A percentile compares a stretch with the other conserved stretches of the same genome.
phyloP scores from a whole-genome alignment of 2,113 vertebrate species.

The Xerus inauris region DNA sequence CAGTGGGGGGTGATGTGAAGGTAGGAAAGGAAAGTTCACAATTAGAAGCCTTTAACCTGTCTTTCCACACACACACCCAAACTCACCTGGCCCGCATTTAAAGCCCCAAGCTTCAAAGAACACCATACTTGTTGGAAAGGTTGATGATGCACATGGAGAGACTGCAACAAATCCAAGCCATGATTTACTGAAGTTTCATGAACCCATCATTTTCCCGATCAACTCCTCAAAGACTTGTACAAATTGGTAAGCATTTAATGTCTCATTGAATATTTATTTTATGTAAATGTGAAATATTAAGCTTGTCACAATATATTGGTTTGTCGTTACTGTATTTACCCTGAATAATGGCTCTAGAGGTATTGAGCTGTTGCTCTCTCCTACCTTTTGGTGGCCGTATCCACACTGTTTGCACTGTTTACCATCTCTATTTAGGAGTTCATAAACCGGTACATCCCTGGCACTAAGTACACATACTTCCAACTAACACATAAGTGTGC shows the following conservation, averaged over 20 bases:
- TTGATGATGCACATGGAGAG: background rate
- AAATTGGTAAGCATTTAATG: background rate
- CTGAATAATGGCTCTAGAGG: background rate
- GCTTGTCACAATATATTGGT: background rate
- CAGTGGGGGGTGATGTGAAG: background rate
- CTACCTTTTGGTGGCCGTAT: background rate
- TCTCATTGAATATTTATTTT: slow-evolving; percentile 8
- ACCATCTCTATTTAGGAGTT: background rate
- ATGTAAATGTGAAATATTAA: background rate
- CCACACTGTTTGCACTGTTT: background rate
- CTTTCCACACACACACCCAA: background rate
- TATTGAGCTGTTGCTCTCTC: slow-evolving; percentile 20
- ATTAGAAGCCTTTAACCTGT: background rate
- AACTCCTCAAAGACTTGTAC: background rate
- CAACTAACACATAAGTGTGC: background rate
- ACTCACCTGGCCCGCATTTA: background rate
- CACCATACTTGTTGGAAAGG: background rate
- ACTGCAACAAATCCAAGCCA: background rate
- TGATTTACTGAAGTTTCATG: slow-evolving; percentile 18
- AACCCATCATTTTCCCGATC: background rate
- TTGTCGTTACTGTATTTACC: background rate
- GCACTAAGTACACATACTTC: background rate
- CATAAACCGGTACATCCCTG: background rate
- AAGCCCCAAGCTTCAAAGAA: background rate
- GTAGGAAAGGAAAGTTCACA: background rate